phyloP scores from a whole-genome alignment of 2,113 vertebrate species.

The Chinchilla lanigera region DNA sequence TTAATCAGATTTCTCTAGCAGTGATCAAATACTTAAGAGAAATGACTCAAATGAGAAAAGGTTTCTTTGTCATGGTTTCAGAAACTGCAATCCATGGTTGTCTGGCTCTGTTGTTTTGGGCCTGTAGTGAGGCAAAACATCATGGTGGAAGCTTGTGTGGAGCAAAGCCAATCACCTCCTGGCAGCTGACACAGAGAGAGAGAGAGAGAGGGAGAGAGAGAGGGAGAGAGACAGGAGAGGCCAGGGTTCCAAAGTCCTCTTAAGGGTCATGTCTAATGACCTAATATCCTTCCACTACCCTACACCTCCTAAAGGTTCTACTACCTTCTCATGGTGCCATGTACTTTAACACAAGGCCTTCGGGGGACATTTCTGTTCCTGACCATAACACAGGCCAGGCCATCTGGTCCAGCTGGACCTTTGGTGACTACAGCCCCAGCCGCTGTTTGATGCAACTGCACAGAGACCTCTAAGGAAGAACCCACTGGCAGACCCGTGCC shows the following conservation, averaged over 20 bases:
- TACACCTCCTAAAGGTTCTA: not conserved
- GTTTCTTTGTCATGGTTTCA: not conserved
- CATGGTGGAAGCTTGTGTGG: not conserved
- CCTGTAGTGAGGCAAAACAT: not conserved
- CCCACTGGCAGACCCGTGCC: not conserved
- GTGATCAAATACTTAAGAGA: not conserved
- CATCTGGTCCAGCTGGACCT: accelerated
- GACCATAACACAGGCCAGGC: not conserved
- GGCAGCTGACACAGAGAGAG: not conserved
- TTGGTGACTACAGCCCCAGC: not conserved
- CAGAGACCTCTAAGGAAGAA: not conserved
- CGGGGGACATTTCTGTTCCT: not conserved
- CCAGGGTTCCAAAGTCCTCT: not conserved
- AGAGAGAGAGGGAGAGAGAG: not conserved
- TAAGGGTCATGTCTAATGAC: not conserved
- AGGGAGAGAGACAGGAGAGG: not conserved
- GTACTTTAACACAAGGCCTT: not conserved
- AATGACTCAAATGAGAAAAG: not conserved
- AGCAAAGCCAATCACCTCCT: not conserved
- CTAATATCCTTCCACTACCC: not conserved
- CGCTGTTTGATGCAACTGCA: not conserved
- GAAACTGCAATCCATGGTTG: not conserved
- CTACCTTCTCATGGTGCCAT: not conserved
- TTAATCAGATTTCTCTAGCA: not conserved
- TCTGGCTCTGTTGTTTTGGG: not conserved